phyloP scores from a whole-genome alignment of 2,797 vertebrate species.

The Chrysocyon brachyurus region DNA sequence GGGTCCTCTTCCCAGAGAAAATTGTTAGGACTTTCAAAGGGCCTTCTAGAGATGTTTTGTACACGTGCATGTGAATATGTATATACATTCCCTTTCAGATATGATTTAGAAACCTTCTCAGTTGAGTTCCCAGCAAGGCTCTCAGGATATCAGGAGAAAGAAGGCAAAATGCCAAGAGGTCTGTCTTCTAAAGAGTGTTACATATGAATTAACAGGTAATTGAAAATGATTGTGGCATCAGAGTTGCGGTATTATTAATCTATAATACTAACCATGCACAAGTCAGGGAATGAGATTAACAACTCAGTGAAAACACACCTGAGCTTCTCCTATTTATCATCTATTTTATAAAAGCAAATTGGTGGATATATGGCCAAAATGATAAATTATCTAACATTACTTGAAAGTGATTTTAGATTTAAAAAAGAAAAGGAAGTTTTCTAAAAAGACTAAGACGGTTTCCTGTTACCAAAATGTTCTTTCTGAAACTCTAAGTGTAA shows the following conservation, averaged over 20 bases:
- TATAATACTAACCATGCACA: not conserved
- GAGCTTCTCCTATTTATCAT: not conserved
- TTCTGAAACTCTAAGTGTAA: not conserved
- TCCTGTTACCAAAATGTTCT: not conserved
- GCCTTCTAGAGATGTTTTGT: not conserved
- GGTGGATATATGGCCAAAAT: not conserved
- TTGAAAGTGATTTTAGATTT: not conserved
- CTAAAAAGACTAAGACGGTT: not conserved
- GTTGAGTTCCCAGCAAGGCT: not conserved
- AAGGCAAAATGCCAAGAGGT: not conserved
- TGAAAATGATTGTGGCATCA: not conserved
- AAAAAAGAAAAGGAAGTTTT: not conserved
- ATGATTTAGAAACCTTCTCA: not conserved
- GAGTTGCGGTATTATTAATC: not conserved
- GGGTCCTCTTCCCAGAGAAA: not conserved
- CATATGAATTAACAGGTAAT: not conserved
- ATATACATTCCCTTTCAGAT: not conserved
- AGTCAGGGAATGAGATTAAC: not conserved
- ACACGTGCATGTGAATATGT: not conserved
- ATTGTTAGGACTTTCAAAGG: not conserved
- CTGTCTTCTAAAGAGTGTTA: conserved; percentile 11
- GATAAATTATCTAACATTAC: not conserved
- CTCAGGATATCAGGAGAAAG: not conserved
- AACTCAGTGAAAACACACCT: not conserved
- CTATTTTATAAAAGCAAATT: not conserved